Evolutionary conservation across 2,797 vertebrate species (phyloP).

Genomic region (Staurois parvus): DNA sequence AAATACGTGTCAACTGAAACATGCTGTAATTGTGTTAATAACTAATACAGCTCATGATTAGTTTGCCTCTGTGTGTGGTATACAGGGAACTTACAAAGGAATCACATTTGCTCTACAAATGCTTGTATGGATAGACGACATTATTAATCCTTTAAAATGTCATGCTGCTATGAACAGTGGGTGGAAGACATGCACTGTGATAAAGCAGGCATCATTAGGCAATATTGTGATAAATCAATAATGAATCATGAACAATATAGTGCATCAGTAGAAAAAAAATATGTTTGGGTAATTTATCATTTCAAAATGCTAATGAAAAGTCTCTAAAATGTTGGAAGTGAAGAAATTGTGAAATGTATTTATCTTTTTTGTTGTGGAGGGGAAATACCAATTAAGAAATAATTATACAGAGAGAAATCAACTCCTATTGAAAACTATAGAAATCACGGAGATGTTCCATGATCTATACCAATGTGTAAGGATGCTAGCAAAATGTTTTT

Average conservation of each 20-base stretch:
- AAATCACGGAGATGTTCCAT: not conserved
- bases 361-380: not conserved
- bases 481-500: no score
- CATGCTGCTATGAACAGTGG: conserved; percentile 59
- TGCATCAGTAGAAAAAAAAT: conserved; percentile 21
- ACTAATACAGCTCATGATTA: conserved; percentile 53
- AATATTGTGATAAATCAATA: conserved; percentile 62
- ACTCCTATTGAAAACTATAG: not conserved
- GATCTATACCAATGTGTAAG: not conserved
- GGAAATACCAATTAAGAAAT: not conserved
- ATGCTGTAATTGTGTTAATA: conserved; percentile 37
- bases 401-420: not conserved
- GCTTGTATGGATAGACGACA: conserved; percentile 33
- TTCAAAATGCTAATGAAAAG: conserved; percentile 43
- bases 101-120: conserved; percentile 52
- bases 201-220: conserved; percentile 61
- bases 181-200: conserved; percentile 55
- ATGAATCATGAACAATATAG: conserved; percentile 61
- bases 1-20: conserved; percentile 38
- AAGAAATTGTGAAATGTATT: conserved; percentile 31
- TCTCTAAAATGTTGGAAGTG: conserved; percentile 35
- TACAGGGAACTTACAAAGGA: conserved; percentile 40
- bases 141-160: conserved; percentile 62
- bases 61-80: conserved; percentile 32
- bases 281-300: conserved; percentile 57